A percentile compares a stretch with the other conserved stretches of the same genome.
Evolutionary conservation across 2,113 vertebrate species (phyloP).

Genomic region (Opisthocomus hoazin): DNA sequence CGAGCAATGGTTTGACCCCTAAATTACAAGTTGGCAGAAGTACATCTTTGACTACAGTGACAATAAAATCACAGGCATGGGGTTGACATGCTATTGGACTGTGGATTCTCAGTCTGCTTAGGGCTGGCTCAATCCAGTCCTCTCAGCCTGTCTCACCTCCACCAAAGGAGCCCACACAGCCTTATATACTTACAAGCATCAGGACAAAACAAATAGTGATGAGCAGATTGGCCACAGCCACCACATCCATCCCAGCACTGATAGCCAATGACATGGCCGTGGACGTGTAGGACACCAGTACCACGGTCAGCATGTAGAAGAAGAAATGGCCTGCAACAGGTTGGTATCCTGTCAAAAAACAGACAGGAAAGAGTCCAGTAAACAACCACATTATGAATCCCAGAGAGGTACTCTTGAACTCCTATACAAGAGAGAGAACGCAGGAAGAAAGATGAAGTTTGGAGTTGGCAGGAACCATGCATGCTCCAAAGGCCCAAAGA

Average conservation of each 20-base stretch:
- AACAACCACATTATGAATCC: background rate
- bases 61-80: background rate
- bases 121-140: background rate
- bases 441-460: background rate
- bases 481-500: background rate
- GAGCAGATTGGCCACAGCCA: slow-evolving; percentile 61
- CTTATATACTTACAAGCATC: slow-evolving; percentile 58
- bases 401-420: background rate
- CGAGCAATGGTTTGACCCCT: background rate
- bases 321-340: slow-evolving; percentile 41
- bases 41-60: background rate
- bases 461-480: background rate
- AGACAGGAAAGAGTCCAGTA: background rate
- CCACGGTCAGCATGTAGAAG: slow-evolving; percentile 54
- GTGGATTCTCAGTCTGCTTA: background rate
- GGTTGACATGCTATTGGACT: background rate
- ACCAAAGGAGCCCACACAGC: background rate
- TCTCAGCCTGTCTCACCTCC: background rate
- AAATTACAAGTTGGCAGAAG: background rate
- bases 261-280: slow-evolving; percentile 66
- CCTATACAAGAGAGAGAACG: background rate
- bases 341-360: slow-evolving; percentile 50
- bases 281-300: slow-evolving; percentile 58
- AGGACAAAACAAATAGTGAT: slow-evolving; percentile 66
- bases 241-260: slow-evolving; percentile 65